phyloP scores from a whole-genome alignment of 2,888 invertebrate genomes.

The Macaria notata region DNA sequence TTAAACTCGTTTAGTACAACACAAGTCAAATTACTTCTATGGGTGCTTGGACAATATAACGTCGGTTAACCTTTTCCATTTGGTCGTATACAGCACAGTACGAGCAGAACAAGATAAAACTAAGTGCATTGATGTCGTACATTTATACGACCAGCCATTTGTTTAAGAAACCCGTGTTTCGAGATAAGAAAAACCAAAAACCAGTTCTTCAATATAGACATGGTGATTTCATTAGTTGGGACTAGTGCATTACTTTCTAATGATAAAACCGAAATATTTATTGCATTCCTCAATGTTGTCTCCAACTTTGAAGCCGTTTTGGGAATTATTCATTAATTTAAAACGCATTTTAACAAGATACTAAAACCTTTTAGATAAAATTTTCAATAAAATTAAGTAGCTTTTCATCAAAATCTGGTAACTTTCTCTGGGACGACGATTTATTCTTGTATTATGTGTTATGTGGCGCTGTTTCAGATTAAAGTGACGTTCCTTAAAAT shows the following conservation, averaged over 20 bases:
- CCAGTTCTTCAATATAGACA: slow-evolving; percentile 15
- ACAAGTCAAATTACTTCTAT: not conserved
- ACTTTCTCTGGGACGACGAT: not conserved
- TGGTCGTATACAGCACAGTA: slow-evolving; percentile 5
- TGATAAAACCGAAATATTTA: slow-evolving; percentile 4
- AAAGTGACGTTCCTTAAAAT: too few relatives aligned
- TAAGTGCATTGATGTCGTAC: slow-evolving; percentile 16
- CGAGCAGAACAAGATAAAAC: slow-evolving; percentile 17
- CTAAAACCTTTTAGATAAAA: slow-evolving; percentile 4
- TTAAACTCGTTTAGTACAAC: not conserved
- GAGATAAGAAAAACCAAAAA: slow-evolving; percentile 16
- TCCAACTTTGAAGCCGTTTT: slow-evolving; percentile 4
- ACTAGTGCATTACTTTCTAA: slow-evolving; percentile 18
- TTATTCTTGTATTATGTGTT: too few relatives aligned
- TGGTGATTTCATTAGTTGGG: slow-evolving; percentile 14
- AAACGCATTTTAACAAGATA: slow-evolving; percentile 4
- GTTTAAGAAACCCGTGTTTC: slow-evolving; percentile 15
- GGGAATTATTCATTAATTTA: slow-evolving; percentile 3
- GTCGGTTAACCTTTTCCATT: slow-evolving; percentile 12
- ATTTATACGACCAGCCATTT: slow-evolving; percentile 19
- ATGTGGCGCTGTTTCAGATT: too few relatives aligned
- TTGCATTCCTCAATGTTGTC: slow-evolving; percentile 9
- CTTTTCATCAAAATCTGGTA: not conserved
- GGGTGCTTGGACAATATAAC: not conserved
- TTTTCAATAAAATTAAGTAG: slow-evolving; percentile 3